phyloP scores from a whole-genome alignment of 2,888 invertebrate genomes.

The Drosophila basisetae region DNA sequence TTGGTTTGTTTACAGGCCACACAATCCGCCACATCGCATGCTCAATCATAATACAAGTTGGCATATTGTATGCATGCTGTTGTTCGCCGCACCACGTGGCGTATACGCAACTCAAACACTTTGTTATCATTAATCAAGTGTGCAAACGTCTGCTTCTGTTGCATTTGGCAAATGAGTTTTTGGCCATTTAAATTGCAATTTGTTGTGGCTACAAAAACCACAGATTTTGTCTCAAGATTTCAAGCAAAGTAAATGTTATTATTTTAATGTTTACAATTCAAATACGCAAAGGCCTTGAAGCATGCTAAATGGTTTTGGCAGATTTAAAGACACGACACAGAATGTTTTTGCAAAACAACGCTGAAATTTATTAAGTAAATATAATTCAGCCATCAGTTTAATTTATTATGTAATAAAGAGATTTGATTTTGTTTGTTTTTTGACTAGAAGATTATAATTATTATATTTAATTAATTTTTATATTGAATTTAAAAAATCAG shows the following conservation, averaged over 20 bases:
- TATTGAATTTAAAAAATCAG: neutral
- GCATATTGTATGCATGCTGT: conserved; percentile 45
- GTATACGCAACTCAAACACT: conserved; percentile 23
- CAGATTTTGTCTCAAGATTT: conserved; percentile 10
- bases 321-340: neutral
- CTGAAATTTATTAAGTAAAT: neutral
- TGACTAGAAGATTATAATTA: neutral
- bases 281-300: neutral
- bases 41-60: conserved; percentile 64
- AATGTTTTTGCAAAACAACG: neutral
- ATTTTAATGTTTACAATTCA: neutral
- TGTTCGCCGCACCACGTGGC: conserved; percentile 17
- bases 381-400: neutral
- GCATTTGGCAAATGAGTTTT: conserved; percentile 56
- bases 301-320: neutral
- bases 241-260: neutral
- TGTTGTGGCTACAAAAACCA: conserved; percentile 23
- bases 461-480: neutral
- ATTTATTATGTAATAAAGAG: neutral
- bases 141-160: conserved; percentile 30
- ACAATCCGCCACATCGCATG: conserved; percentile 26
- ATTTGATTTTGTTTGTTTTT: accelerated
- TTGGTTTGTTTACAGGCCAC: conserved; percentile 25
- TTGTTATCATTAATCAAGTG: conserved; percentile 51
- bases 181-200: conserved; percentile 46